Conservation (phyloP, 1,140 invertebrate species). For the Magallana gigas region DNA sequence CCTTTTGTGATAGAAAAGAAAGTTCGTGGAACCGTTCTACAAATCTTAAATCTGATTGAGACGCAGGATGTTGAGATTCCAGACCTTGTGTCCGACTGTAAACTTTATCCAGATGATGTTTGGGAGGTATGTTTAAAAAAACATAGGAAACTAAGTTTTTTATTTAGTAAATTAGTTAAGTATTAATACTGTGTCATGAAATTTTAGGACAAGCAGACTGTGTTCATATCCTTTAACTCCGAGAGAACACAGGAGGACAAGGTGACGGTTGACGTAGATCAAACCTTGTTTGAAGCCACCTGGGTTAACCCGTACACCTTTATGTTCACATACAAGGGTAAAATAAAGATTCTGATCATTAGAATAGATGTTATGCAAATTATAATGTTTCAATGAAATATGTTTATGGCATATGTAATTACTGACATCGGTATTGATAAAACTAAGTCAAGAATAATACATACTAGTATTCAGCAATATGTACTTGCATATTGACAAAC, state of each 20-base stretch:
- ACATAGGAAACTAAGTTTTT: too few species aligned
- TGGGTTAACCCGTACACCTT: background rate
- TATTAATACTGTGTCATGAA: background rate
- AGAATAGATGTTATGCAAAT: too few species aligned
- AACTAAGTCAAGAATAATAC: too few species aligned
- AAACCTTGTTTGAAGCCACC: background rate
- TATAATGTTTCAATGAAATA: too few species aligned
- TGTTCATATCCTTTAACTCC: background rate
- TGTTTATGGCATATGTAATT: too few species aligned
- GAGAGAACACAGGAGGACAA: background rate
- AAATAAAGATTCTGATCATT: too few species aligned
- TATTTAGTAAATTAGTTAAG: too few species aligned
- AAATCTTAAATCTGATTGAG: background rate
- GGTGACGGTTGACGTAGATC: background rate
- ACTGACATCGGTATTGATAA: too few species aligned
- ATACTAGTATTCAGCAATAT: background rate
- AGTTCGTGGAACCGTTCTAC: background rate
- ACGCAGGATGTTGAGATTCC: background rate
- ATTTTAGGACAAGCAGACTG: background rate
- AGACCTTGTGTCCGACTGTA: background rate
- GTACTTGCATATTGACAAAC: too few species aligned
- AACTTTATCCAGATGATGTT: background rate
- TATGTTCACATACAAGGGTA: background rate
- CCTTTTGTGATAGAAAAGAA: background rate
- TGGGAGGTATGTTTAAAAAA: background rate